These are phyloP conservation scores for Ophion costatus DNA, from an alignment of 2,888 invertebrate genomes.

Conservation along the genomic window DNA sequence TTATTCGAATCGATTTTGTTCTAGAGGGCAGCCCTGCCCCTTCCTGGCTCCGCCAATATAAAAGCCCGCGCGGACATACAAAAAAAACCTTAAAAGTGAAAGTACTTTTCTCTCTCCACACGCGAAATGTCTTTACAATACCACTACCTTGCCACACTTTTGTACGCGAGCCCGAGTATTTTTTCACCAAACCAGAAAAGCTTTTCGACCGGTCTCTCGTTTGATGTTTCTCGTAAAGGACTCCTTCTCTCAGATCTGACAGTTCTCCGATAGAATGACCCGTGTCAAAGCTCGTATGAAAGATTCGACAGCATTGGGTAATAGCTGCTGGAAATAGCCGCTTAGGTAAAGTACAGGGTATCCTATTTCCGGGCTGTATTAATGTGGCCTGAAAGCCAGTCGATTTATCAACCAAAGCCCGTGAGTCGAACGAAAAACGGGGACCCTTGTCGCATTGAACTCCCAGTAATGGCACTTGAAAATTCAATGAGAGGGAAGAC, in stretches of 20 bases:
- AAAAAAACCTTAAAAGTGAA: too few relatives aligned
- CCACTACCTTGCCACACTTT: too few relatives aligned
- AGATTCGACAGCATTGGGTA: neutral
- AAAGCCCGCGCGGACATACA: too few relatives aligned
- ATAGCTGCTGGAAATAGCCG: neutral
- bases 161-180: too few relatives aligned
- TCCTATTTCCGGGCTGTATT: neutral
- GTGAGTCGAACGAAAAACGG: neutral
- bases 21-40: too few relatives aligned
- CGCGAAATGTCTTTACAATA: too few relatives aligned
- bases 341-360: neutral
- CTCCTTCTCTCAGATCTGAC: neutral
- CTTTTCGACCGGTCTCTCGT: too few relatives aligned
- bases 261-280: neutral
- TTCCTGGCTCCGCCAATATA: too few relatives aligned
- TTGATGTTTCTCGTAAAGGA: too few relatives aligned
- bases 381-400: neutral
- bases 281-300: neutral
- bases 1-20: too few relatives aligned
- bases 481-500: constrained; percentile 4
- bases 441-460: constrained; percentile 9
- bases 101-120: too few relatives aligned
- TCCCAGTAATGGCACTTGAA: constrained; percentile 17
- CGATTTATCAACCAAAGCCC: neutral
- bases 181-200: too few relatives aligned